phyloP scores from a whole-genome alignment of 1,140 invertebrate species.

The Zaprionus nigranus region DNA sequence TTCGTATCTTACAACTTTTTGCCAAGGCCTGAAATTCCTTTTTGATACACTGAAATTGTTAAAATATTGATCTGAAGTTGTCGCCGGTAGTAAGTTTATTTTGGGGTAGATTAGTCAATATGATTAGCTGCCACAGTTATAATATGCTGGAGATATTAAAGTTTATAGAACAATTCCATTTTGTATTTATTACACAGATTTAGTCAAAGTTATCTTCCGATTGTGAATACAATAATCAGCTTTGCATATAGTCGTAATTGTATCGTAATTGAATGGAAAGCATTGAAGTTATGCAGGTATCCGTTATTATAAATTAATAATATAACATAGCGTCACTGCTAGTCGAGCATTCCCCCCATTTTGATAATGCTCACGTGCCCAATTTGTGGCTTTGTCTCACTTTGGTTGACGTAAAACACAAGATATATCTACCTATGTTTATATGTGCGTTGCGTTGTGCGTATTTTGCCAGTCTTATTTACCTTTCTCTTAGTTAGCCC shows the following conservation, averaged over 20 bases:
- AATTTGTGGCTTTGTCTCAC: background rate
- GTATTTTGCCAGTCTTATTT: background rate
- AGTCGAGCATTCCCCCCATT: background rate
- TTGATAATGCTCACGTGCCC: background rate
- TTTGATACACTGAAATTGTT: constrained; percentile 57
- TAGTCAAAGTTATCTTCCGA: no score
- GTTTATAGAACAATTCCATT: background rate
- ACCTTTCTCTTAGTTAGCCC: constrained; percentile 6
- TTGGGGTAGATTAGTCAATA: background rate
- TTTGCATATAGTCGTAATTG: background rate
- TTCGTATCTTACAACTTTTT: constrained; percentile 42
- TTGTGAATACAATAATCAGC: no score
- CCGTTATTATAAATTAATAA: background rate
- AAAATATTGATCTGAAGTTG: constrained; percentile 59
- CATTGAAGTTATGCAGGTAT: background rate
- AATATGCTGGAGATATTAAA: background rate
- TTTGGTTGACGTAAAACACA: background rate
- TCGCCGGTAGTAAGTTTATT: constrained; percentile 8
- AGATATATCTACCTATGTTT: background rate
- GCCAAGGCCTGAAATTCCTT: constrained; percentile 47
- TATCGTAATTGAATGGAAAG: background rate
- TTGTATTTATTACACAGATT: no score
- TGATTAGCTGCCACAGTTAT: no score
- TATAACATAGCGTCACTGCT: background rate
- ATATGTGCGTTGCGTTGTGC: background rate